Percentiles rank a stretch among this genome's conserved stretches.
These are phyloP conservation scores for Paracentrotus lividus DNA, from an alignment of 53 echinoderm and acorn worm genomes.

Conservation along the genomic window DNA sequence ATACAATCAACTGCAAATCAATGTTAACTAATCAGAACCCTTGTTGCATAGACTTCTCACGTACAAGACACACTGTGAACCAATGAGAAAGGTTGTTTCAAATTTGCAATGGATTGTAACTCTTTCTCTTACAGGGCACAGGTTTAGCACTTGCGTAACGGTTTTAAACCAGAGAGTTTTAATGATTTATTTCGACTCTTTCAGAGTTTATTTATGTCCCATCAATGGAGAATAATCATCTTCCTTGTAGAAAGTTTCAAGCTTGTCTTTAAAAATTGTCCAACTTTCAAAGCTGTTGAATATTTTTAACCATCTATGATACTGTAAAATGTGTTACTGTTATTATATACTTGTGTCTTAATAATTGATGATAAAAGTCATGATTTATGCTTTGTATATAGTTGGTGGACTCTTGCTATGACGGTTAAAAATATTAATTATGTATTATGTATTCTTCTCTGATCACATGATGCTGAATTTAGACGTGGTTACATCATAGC, in stretches of 20 bases:
- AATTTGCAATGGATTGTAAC: too few relatives aligned
- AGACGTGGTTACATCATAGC: too few relatives aligned
- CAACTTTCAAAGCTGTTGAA: constrained; percentile 14
- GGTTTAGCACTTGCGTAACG: neutral
- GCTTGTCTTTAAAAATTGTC: neutral
- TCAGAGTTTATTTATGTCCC: neutral
- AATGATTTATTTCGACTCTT: neutral
- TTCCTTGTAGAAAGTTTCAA: neutral
- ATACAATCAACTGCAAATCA: too few relatives aligned
- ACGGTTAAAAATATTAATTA: neutral
- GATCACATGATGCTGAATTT: constrained; percentile 11
- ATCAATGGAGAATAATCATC: neutral
- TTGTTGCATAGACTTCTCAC: too few relatives aligned
- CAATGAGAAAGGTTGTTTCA: too few relatives aligned
- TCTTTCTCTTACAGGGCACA: too few relatives aligned
- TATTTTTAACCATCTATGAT: constrained; percentile 10
- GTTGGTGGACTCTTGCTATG: constrained; percentile 11
- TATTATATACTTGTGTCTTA: constrained; percentile 9
- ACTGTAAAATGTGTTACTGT: neutral
- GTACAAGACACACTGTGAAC: too few relatives aligned
- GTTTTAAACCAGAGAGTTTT: neutral
- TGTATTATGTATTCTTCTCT: constrained; percentile 33
- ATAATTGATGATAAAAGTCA: neutral
- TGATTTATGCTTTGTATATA: constrained; percentile 62
- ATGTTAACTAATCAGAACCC: too few relatives aligned